Base-by-base conservation (phyloP, 2,113 vertebrate species). In the Stictonetta naevosa region DNA sequence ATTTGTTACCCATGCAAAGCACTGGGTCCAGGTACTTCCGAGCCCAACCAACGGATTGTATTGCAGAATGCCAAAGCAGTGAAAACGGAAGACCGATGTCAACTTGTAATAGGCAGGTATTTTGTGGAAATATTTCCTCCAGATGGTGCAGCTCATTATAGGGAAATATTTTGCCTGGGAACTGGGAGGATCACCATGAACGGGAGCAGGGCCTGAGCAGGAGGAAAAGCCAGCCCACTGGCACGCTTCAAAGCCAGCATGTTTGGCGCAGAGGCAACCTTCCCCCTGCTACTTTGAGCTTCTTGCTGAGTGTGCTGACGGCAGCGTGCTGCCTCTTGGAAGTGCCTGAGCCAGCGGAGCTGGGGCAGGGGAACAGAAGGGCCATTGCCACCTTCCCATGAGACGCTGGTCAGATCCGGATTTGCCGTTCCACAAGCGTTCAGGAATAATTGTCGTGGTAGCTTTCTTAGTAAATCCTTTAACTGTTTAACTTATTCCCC, bases 291-390 rank as follows among this genome's bases (percentile, higher is more conserved):
- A 20, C 34, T 48, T 55, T 0, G 36, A 42, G 33, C 38, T 22
- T 12, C 38, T 86, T 78, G 71, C 64, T n/a, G 34, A 64, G 23
- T 25, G 7, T 10, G 20, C 36, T 68, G 11, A 13, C 42, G 13
- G 67, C 8, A 9, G 9, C 0, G n/a, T 10, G 31, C 6, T 46
- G 33, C 25, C 21, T 14, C 12, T 52, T 14, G 14, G 20, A 52
- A 25, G 71, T 1, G 0, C 17, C 14, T 2, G n/a, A 36, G 4
- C 2, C 13, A 1, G 25, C 0, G 2, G 40, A 31, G 23, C 8
- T 3, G 0, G 11, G 33, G 25, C 0, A 53, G 68, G n/a, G 40
- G 3, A 46, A 16, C 58, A 22, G 19, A 56, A 48, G 34, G 19
- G n/a, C 17, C 13, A 2, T 28, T 9, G 25, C 66, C 63, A 56